These are phyloP conservation scores for Heliconius erato DNA, from an alignment of 2,888 invertebrate species.

Conservation along the genomic window DNA sequence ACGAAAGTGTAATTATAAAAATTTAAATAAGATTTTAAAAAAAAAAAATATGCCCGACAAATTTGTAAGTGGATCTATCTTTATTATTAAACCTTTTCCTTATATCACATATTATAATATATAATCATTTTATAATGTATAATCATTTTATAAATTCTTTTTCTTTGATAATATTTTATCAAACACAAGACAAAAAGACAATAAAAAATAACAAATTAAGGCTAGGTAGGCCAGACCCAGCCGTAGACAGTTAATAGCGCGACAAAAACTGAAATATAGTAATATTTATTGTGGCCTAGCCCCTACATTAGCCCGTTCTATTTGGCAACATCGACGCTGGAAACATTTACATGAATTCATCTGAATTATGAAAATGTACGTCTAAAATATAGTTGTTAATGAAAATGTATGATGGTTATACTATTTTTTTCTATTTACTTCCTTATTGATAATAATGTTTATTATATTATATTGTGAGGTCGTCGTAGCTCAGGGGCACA, in stretches of 20 bases:
- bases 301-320: conserved; percentile 54
- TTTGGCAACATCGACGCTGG: conserved; percentile 53
- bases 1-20: too few relatives aligned
- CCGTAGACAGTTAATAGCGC: conserved; percentile 36
- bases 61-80: too few relatives aligned
- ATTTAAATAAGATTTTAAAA: too few relatives aligned
- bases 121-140: too few relatives aligned
- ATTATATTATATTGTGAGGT: too few relatives aligned
- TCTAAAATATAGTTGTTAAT: background rate
- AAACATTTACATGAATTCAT: conserved; percentile 52
- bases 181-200: background rate
- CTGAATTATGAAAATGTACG: conserved; percentile 46
- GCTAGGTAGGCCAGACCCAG: background rate
- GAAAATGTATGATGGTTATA: background rate
- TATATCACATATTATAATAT: too few relatives aligned
- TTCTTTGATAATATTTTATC: too few relatives aligned
- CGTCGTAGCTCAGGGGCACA: too few relatives aligned
- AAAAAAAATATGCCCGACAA: too few relatives aligned
- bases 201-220: background rate
- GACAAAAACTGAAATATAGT: conserved; percentile 48
- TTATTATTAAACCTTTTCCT: too few relatives aligned
- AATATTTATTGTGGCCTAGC: conserved; percentile 49
- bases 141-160: too few relatives aligned
- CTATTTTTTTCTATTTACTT: background rate
- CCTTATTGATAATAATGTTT: background rate